Evolutionary conservation across 2,113 vertebrate genomes (phyloP), one percentile per base, ranked within the genome.

Genomic region (Pteruthius melanotis): DNA sequence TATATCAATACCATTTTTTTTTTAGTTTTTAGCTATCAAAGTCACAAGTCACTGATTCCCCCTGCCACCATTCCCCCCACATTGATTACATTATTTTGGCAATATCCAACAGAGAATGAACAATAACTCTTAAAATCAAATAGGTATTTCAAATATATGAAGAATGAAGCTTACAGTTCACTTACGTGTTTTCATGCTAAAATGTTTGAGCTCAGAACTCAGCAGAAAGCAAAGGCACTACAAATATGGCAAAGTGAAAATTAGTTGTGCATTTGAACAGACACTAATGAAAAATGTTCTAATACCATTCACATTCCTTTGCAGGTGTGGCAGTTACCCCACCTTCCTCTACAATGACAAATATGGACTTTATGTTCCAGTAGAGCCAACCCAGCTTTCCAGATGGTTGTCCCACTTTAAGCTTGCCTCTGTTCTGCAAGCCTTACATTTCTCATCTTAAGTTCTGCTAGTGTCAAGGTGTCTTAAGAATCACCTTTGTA

Each of bases 1-100:
- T 44, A 13, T 26, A 61, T 52, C 5, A 13, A 10, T 52, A 30
- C 42, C 1, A 10, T 23, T 24, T 33, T 49, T 33, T n/a, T 42
- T 37, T 24, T 49, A 22, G 2, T 5, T 79, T 90, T 79, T 59
- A 78, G 8, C 4, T 42, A 57, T 45, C 16, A 7, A 88, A 72
- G 39, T 81, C 27, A 74, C 7, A 14, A 47, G 9, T 20, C 22
- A 71, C 13, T 76, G 39, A 22, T 33, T 40, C 22, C 4, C 7
- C 21, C 9, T 15, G 20, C 9, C 3, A 3, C 7, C 4, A 18
- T 19, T 18, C 3, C 19, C 9, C 15, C 1, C 7, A 22, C 6
- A 56, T 24, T 33, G 13, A 65, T 80, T 92, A 45, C 23, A 35
- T 69, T 54, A 80, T 47, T 92, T 76, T 79, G 74, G 18, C 20